Conservation (phyloP, 2,797 vertebrate genomes). For the Pogoniulus pusillus region DNA sequence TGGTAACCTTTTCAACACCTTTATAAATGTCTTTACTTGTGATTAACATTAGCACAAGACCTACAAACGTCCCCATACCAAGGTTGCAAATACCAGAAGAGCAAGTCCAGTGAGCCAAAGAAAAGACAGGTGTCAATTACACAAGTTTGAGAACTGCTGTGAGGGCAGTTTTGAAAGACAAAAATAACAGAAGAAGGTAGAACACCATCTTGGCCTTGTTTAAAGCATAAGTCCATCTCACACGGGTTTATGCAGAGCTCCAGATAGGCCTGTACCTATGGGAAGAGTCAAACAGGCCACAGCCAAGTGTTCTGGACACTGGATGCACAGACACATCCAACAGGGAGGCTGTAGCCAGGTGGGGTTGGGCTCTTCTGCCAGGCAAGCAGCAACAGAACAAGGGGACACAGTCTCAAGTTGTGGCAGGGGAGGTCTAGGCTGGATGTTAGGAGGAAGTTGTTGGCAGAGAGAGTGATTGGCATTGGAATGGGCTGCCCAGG, state of each 20-base stretch:
- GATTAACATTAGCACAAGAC: not conserved
- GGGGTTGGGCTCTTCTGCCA: too few species aligned
- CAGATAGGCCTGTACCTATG: not conserved
- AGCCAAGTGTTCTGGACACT: not conserved
- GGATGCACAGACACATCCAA: not conserved
- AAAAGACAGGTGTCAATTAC: not conserved
- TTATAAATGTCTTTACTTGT: slow-evolving; percentile 4
- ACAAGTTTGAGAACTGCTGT: not conserved
- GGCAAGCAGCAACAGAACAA: too few species aligned
- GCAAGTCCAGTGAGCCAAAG: not conserved
- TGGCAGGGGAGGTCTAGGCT: too few species aligned
- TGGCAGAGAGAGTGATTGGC: too few species aligned
- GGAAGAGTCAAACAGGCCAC: not conserved
- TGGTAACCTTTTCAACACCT: slow-evolving; percentile 17
- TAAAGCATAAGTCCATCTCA: not conserved
- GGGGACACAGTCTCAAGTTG: too few species aligned
- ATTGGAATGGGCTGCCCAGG: too few species aligned
- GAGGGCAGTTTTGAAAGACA: not conserved
- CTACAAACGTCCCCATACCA: not conserved
- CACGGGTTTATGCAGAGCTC: not conserved
- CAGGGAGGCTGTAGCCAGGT: too few species aligned
- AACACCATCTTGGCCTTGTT: slow-evolving; percentile 14
- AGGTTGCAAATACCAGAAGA: not conserved
- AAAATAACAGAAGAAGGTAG: not conserved
- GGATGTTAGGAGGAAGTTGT: too few species aligned